A percentile compares a stretch with the other conserved stretches of the same genome.
Evolutionary conservation across 2,888 invertebrate species (phyloP).

Genomic region (Agelastica alni): DNA sequence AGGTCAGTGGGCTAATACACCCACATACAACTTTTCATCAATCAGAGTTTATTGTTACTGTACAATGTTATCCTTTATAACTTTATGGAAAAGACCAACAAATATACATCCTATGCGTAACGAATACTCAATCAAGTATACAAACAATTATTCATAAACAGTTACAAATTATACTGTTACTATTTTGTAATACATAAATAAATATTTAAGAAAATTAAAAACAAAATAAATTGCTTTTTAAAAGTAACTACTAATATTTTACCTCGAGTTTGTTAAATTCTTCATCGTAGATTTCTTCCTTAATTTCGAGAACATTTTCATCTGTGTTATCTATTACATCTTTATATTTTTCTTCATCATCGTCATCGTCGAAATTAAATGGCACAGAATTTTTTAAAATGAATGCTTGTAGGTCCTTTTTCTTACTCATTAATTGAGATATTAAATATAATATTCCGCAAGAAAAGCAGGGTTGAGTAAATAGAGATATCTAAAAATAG

Average conservation of each 20-base stretch:
- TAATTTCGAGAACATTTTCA: slow-evolving; percentile 43
- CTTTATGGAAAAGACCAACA: no score
- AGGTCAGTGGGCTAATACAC: no score
- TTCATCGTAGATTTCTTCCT: slow-evolving; percentile 39
- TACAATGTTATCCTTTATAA: no score
- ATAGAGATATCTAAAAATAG: slow-evolving; percentile 64
- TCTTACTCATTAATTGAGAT: slow-evolving; percentile 66
- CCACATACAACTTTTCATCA: no score
- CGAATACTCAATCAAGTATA: no score
- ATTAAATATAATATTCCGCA: slow-evolving; percentile 83
- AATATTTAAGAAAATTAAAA: no score
- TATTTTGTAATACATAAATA: no score
- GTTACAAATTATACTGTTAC: no score
- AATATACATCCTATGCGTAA: no score
- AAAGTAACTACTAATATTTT: background rate
- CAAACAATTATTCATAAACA: no score
- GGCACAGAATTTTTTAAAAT: slow-evolving; percentile 38
- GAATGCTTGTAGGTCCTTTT: slow-evolving; percentile 42
- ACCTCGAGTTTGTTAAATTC: slow-evolving; percentile 19
- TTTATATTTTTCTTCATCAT: slow-evolving; percentile 46
- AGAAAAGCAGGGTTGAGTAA: slow-evolving; percentile 75
- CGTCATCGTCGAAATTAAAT: slow-evolving; percentile 35
- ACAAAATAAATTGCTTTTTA: background rate
- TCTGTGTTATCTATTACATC: slow-evolving; percentile 44
- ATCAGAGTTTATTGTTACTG: no score